A percentile compares a stretch with the other conserved stretches of the same genome.
Conservation (phyloP, 2,113 vertebrate species). For the Thermophis baileyi region DNA sequence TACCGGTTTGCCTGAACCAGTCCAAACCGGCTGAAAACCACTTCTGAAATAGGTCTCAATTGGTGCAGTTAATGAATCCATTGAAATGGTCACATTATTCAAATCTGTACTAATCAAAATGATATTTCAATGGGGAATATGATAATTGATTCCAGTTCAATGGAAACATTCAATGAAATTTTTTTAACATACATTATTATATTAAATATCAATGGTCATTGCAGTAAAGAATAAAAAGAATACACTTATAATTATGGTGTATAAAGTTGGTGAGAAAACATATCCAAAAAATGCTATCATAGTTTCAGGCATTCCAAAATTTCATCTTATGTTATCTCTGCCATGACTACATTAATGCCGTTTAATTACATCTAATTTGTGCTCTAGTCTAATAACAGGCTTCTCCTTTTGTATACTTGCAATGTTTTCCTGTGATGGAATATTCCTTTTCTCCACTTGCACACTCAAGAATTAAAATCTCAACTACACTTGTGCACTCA, state of each 20-base stretch:
- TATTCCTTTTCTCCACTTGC: not conserved
- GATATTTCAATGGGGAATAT: not conserved
- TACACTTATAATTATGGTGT: not conserved
- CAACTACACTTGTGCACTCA: not conserved
- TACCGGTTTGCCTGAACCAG: no score
- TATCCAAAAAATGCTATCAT: not conserved
- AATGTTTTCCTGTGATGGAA: not conserved
- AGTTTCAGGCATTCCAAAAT: not conserved
- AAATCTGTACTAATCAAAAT: not conserved
- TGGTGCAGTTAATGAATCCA: not conserved
- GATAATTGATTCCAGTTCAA: not conserved
- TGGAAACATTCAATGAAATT: not conserved
- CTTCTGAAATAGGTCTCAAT: no score
- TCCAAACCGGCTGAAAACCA: no score
- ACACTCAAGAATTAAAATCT: not conserved
- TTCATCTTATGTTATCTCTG: not conserved
- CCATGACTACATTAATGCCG: not conserved
- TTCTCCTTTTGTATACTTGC: not conserved
- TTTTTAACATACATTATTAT: not conserved
- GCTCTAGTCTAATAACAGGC: not conserved
- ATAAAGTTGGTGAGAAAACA: not conserved
- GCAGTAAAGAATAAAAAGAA: not conserved
- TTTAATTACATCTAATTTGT: not conserved
- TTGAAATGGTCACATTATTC: not conserved
- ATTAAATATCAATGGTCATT: not conserved